Evolutionary conservation across 2,113 vertebrate species (phyloP).

Genomic region (Gopherus evgoodei): DNA sequence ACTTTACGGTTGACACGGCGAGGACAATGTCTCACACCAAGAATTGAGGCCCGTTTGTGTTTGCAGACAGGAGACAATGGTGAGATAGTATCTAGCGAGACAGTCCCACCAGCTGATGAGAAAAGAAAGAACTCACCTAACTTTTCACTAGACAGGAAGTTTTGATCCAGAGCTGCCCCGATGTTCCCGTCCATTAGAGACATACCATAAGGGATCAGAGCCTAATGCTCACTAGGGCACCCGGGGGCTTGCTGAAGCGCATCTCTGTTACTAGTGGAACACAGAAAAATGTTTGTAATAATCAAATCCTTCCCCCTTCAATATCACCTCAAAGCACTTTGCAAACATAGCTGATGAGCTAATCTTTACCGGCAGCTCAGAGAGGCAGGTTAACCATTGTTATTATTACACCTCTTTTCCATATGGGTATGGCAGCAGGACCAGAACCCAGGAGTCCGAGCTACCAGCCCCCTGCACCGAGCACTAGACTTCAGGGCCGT

Average conservation of each 20-base stretch:
- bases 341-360: background rate
- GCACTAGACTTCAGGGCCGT: background rate
- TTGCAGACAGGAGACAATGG: rapidly evolving
- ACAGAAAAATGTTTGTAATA: background rate
- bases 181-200: conserved; percentile 13
- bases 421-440: background rate
- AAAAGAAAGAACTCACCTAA: background rate
- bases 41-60: background rate
- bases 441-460: background rate
- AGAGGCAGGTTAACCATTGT: background rate
- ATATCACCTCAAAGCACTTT: background rate
- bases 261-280: background rate
- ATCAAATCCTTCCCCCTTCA: background rate
- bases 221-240: background rate
- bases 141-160: background rate
- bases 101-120: conserved; percentile 13
- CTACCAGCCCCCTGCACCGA: background rate
- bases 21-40: rapidly evolving
- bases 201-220: conserved; percentile 9
- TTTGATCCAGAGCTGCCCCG: background rate
- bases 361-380: background rate
- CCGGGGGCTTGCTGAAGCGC: background rate
- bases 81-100: background rate
- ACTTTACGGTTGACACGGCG: background rate
- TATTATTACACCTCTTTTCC: background rate